Evolutionary conservation across 2,113 vertebrate species (phyloP).

Genomic region (Lepus americanus): DNA sequence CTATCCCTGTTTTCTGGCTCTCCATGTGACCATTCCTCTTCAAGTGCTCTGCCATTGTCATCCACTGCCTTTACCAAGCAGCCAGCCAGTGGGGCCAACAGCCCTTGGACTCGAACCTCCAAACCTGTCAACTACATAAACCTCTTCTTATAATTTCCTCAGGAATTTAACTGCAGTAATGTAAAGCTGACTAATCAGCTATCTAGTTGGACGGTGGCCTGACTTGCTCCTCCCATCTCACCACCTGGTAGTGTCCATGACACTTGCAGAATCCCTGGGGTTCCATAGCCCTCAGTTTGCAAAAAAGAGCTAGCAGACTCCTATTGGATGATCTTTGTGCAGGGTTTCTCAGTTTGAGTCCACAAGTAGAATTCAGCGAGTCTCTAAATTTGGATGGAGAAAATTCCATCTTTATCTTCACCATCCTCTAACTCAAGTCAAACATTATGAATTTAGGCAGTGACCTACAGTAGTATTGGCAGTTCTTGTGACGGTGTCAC

Average conservation of each 20-base stretch:
- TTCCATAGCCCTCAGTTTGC: not conserved
- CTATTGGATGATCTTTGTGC: not conserved
- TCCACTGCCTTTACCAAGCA: too few relatives aligned
- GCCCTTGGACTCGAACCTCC: too few relatives aligned
- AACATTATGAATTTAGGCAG: not conserved
- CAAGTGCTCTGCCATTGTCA: too few relatives aligned
- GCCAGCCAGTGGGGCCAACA: too few relatives aligned
- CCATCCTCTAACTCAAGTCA: not conserved
- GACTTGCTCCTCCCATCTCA: too few relatives aligned
- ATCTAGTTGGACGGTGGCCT: not conserved
- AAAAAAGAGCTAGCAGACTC: not conserved
- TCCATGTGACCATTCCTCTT: too few relatives aligned
- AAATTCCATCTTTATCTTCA: not conserved
- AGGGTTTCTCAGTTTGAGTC: not conserved
- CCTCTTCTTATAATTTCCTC: too few relatives aligned
- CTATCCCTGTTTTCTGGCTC: too few relatives aligned
- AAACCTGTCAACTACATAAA: too few relatives aligned
- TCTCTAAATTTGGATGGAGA: not conserved
- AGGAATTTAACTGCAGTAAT: too few relatives aligned
- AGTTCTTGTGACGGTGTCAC: not conserved
- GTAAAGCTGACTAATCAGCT: too few relatives aligned
- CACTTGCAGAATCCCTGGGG: not conserved
- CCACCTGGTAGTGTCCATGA: not conserved
- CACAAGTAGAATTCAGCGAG: not conserved
- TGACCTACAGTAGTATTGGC: not conserved